phyloP scores from a whole-genome alignment of 2,797 vertebrate genomes.

The Danio aesculapii region DNA sequence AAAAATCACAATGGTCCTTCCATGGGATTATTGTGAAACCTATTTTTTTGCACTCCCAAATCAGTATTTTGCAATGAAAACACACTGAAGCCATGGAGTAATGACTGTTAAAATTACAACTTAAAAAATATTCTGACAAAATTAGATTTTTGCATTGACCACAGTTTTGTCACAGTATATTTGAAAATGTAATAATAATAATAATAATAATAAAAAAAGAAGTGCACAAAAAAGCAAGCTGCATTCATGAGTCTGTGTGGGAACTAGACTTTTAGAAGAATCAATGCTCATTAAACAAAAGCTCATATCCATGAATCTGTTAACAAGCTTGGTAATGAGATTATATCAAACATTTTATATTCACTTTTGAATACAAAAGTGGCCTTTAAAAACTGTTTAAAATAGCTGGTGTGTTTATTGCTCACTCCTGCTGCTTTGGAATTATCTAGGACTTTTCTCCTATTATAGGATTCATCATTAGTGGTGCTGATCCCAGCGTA shows the following conservation, averaged over 20 bases:
- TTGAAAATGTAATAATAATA: no score
- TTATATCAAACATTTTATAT: constrained; percentile 53
- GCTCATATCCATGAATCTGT: neutral
- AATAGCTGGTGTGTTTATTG: constrained; percentile 12
- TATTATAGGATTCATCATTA: constrained; percentile 22
- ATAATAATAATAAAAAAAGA: no score
- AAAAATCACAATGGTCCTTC: no score
- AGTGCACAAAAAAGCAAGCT: neutral
- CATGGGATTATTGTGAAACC: no score
- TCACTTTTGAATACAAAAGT: constrained; percentile 52
- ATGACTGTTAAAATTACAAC: neutral
- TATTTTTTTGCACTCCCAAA: neutral
- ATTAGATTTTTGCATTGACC: neutral
- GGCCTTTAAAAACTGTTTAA: neutral
- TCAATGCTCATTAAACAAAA: constrained; percentile 17
- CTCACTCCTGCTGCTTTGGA: neutral
- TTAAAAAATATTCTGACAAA: neutral
- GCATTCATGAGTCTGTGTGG: neutral
- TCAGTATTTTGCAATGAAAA: neutral
- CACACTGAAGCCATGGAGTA: neutral
- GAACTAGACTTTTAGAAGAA: neutral
- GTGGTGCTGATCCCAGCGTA: neutral
- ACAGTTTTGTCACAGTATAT: no score
- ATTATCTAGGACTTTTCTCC: constrained; percentile 14
- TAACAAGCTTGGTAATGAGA: constrained; percentile 20